Percentiles rank a stretch among this genome's conserved stretches.
These are phyloP conservation scores for Pachyseris speciosa DNA, from an alignment of 64 coral and sea anemone genomes.

Conservation along the genomic window DNA sequence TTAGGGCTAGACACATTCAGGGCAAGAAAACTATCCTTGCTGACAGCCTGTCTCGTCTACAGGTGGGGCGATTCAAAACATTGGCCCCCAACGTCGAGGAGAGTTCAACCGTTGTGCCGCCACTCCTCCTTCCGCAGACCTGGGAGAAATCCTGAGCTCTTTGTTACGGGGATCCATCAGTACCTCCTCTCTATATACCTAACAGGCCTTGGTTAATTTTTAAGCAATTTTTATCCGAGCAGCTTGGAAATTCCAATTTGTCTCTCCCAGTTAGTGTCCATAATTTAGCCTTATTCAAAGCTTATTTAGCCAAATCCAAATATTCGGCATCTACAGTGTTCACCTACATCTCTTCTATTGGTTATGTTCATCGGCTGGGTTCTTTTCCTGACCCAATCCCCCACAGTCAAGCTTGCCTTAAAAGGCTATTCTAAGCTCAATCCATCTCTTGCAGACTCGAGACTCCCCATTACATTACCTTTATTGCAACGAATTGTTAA, in stretches of 20 bases:
- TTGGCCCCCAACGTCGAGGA: background rate
- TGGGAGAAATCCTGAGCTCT: slow-evolving; percentile 32
- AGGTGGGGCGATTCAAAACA: slow-evolving; percentile 2
- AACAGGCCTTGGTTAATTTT: slow-evolving; percentile 35
- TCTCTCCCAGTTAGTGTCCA: background rate
- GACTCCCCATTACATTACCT: background rate
- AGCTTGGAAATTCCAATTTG: slow-evolving; percentile 12
- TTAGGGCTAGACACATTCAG: slow-evolving; percentile 25
- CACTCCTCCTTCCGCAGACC: background rate
- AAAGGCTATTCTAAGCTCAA: slow-evolving; percentile 7
- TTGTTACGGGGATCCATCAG: slow-evolving; percentile 9
- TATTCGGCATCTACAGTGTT: slow-evolving; percentile 11
- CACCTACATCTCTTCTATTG: slow-evolving; percentile 5
- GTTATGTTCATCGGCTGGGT: background rate
- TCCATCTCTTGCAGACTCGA: background rate
- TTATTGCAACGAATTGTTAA: background rate
- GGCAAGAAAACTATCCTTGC: slow-evolving; percentile 14
- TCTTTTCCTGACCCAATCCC: background rate
- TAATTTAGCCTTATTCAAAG: slow-evolving; percentile 21
- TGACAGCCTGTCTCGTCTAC: too few species aligned
- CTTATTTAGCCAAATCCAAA: slow-evolving; percentile 26
- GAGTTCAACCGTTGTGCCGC: background rate
- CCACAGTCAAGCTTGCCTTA: slow-evolving; percentile 1
- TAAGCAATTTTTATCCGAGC: background rate
- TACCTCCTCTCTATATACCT: slow-evolving; percentile 16